A percentile compares a stretch with the other conserved stretches of the same genome.
These are phyloP conservation scores for Plectrocnemia conspersa DNA, from an alignment of 1,140 invertebrate genomes.

Conservation along the genomic window DNA sequence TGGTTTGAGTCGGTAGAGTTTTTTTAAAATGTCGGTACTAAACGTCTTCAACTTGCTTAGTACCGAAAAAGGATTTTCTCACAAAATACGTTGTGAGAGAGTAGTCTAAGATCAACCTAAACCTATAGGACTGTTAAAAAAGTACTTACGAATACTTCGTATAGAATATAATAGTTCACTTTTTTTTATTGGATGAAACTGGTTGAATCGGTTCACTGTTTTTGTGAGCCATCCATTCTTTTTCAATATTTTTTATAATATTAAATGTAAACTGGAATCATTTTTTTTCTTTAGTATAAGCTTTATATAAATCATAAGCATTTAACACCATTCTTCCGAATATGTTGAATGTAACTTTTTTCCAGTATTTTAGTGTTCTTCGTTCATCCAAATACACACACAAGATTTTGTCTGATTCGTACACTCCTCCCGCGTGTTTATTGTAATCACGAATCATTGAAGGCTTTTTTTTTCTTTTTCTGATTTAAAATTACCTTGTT, in stretches of 20 bases:
- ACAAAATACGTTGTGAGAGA: too few relatives aligned
- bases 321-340: conserved; percentile 27
- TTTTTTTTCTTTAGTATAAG: conserved; percentile 25
- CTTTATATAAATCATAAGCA: conserved; percentile 25
- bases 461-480: conserved; percentile 26
- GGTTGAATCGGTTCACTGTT: conserved; percentile 18
- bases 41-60: too few relatives aligned
- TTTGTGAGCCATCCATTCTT: conserved; percentile 24
- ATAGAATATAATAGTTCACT: too few relatives aligned
- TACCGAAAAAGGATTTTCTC: too few relatives aligned
- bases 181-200: conserved; percentile 21
- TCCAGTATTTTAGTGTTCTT: conserved; percentile 31
- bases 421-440: conserved; percentile 24
- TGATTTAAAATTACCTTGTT: conserved; percentile 21
- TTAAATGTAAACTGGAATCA: conserved; percentile 26
- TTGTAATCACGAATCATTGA: conserved; percentile 31
- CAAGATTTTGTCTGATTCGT: conserved; percentile 29
- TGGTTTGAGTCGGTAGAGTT: too few relatives aligned
- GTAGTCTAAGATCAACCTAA: too few relatives aligned
- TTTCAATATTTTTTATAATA: conserved; percentile 27
- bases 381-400: conserved; percentile 36
- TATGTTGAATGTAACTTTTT: conserved; percentile 32
- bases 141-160: too few relatives aligned
- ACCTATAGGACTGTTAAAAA: too few relatives aligned
- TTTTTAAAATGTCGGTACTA: too few relatives aligned